phyloP scores from a whole-genome alignment of 2,888 invertebrate genomes.

The Hemaris fuciformis region DNA sequence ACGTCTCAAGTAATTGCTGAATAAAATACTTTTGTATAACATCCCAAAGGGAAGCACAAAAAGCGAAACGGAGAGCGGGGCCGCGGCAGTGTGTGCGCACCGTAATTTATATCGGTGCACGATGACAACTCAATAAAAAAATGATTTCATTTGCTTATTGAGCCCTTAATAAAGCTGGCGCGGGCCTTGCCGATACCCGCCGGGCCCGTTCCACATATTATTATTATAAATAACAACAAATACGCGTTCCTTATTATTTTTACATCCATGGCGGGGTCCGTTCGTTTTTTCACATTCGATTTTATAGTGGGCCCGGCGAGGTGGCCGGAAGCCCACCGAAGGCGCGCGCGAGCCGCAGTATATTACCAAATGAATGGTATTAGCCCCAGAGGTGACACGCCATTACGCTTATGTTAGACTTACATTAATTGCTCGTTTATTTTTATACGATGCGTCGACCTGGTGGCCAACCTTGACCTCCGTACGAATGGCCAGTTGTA shows the following conservation, averaged over 20 bases:
- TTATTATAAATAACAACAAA: slow-evolving; percentile 72
- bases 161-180: slow-evolving; percentile 77
- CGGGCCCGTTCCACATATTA: slow-evolving; percentile 62
- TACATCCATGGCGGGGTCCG: slow-evolving; percentile 43
- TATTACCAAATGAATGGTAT: slow-evolving; percentile 47
- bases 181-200: slow-evolving; percentile 33
- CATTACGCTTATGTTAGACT: slow-evolving; percentile 50
- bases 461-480: slow-evolving; percentile 36
- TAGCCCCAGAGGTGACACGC: slow-evolving; percentile 47
- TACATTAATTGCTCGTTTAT: slow-evolving; percentile 39
- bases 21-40: slow-evolving; percentile 79
- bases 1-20: slow-evolving; percentile 80
- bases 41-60: slow-evolving; percentile 75
- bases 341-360: slow-evolving; percentile 44
- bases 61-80: slow-evolving; percentile 52
- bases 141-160: slow-evolving; percentile 82
- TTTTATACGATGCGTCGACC: neutral
- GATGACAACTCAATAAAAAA: slow-evolving; percentile 82
- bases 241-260: slow-evolving; percentile 61
- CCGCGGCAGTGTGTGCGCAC: slow-evolving; percentile 56
- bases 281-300: slow-evolving; percentile 43
- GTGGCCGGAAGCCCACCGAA: slow-evolving; percentile 62
- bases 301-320: slow-evolving; percentile 36
- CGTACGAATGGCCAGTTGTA: slow-evolving; percentile 45
- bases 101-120: slow-evolving; percentile 76